A percentile compares a stretch with the other conserved stretches of the same genome.
These are phyloP conservation scores for Lochmaea capreae DNA, from an alignment of 2,888 invertebrate species.

Conservation along the genomic window DNA sequence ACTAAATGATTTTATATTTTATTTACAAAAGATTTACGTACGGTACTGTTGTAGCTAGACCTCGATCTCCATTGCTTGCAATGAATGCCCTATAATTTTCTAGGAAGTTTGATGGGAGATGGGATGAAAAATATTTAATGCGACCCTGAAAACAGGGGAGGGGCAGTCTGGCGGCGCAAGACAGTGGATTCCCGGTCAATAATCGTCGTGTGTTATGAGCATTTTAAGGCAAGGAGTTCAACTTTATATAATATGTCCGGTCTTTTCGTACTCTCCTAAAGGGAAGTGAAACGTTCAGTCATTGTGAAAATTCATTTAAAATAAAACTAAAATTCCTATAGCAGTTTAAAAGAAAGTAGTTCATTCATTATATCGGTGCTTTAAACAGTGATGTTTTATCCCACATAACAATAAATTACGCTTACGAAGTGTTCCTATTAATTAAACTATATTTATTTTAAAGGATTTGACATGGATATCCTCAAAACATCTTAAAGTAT, in stretches of 20 bases:
- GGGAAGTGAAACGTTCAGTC: constrained; percentile 3
- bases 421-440: constrained; percentile 10
- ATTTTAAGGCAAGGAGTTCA: constrained; percentile 20
- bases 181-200: constrained; percentile 53
- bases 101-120: constrained; percentile 10
- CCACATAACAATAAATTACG: constrained; percentile 11
- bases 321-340: neutral
- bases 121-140: constrained; percentile 20
- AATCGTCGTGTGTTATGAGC: constrained; percentile 47
- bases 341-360: constrained; percentile 6
- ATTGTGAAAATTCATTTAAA: neutral
- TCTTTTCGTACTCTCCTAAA: constrained; percentile 3
- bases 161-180: constrained; percentile 51
- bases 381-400: constrained; percentile 17
- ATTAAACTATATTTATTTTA: constrained; percentile 9
- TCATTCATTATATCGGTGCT: neutral
- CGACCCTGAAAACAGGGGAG: constrained; percentile 44
- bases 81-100: constrained; percentile 9
- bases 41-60: neutral
- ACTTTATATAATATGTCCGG: constrained; percentile 21
- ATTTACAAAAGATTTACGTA: neutral
- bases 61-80: neutral
- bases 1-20: too few relatives aligned
- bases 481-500: constrained; percentile 22
- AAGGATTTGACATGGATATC: constrained; percentile 21